Conservation (phyloP, 2,113 vertebrate species). For the Meriones unguiculatus region DNA sequence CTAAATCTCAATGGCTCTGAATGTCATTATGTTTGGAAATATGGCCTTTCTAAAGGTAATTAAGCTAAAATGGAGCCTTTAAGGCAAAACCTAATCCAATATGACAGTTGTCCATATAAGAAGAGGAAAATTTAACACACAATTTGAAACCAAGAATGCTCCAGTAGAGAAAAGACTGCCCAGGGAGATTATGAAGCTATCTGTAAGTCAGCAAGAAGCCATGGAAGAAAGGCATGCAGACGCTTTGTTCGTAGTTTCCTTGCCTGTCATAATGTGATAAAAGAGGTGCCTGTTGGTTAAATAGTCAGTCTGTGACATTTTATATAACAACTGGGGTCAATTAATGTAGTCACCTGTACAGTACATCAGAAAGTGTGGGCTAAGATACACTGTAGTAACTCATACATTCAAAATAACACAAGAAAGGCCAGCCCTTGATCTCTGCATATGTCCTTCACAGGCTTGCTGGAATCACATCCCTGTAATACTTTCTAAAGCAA, state of each 20-base stretch:
- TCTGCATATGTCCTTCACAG: neutral
- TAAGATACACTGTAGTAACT: neutral
- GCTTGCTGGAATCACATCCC: accelerated
- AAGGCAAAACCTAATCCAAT: neutral
- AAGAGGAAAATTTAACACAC: neutral
- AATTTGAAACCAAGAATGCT: neutral
- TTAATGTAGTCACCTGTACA: neutral
- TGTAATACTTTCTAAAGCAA: neutral
- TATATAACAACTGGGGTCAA: neutral
- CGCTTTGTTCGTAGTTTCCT: neutral
- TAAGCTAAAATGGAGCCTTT: neutral
- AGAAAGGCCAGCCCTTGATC: neutral
- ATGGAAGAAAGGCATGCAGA: neutral
- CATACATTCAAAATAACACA: neutral
- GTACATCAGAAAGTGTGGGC: neutral
- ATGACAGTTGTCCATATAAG: neutral
- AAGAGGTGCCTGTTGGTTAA: neutral
- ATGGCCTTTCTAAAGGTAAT: neutral
- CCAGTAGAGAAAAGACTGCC: accelerated
- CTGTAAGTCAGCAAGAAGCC: neutral
- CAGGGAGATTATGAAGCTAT: neutral
- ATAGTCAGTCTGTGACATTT: neutral
- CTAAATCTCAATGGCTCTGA: neutral
- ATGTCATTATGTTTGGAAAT: neutral
- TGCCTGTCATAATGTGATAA: neutral